Conservation (phyloP, 2,797 vertebrate genomes). For the Sebastes diaconus region DNA sequence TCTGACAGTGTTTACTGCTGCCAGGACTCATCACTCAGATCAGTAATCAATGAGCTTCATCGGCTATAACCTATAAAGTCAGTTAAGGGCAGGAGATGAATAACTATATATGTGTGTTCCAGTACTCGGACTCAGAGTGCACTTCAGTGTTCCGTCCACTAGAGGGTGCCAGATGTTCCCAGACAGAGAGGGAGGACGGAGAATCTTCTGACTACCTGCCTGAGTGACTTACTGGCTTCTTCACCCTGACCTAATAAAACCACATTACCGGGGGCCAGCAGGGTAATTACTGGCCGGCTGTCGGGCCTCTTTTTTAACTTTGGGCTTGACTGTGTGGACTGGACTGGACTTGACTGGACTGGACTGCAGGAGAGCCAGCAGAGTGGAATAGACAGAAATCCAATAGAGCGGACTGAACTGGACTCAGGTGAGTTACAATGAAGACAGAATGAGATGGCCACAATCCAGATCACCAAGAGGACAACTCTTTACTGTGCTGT, state of each 20-base stretch:
- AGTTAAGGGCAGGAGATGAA: background rate
- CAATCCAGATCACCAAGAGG: background rate
- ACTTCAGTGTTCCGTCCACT: constrained; percentile 10
- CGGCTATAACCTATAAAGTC: background rate
- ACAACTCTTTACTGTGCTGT: constrained; percentile 16
- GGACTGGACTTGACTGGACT: background rate
- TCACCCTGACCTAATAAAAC: constrained; percentile 47
- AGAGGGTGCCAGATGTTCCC: constrained; percentile 41
- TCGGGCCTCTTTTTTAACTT: background rate
- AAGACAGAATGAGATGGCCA: background rate
- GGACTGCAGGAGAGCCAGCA: background rate
- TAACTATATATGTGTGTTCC: background rate
- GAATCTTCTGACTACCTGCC: background rate
- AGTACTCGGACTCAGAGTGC: background rate
- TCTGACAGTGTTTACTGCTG: background rate
- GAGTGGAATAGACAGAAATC: constrained; percentile 43
- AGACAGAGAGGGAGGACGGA: background rate
- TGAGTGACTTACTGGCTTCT: constrained; percentile 29
- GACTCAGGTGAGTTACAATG: constrained; percentile 16
- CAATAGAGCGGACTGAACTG: constrained; percentile 6
- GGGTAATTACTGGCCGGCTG: constrained; percentile 42
- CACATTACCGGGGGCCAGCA: constrained; percentile 30
- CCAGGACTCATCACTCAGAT: background rate
- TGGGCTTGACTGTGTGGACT: background rate
- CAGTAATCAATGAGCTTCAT: background rate